Conservation (phyloP, 2,888 invertebrate species). For the Bellardia pandia region DNA sequence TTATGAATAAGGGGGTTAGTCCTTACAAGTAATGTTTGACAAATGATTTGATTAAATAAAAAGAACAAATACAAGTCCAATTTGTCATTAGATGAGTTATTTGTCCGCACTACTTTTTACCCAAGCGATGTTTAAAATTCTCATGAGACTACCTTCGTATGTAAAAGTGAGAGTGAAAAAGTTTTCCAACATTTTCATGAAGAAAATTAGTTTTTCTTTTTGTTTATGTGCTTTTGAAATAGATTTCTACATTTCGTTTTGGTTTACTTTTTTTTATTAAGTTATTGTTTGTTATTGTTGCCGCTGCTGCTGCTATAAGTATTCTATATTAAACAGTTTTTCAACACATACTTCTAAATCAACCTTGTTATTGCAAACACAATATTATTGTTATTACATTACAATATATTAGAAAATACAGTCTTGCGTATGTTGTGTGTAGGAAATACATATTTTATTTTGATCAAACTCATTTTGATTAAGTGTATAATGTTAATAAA, state of each 20-base stretch:
- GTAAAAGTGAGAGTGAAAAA: background rate
- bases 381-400: too few relatives aligned
- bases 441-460: conserved; percentile 24
- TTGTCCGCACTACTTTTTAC: too few relatives aligned
- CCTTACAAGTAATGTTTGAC: too few relatives aligned
- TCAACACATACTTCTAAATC: conserved; percentile 1
- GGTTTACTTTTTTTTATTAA: background rate
- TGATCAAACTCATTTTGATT: conserved; percentile 62
- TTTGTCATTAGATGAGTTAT: too few relatives aligned
- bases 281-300: background rate
- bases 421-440: too few relatives aligned
- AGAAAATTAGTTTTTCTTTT: background rate
- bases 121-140: background rate
- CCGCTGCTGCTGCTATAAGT: background rate
- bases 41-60: too few relatives aligned
- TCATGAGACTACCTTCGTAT: background rate
- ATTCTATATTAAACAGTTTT: conserved; percentile 14
- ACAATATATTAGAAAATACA: too few relatives aligned
- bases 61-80: too few relatives aligned
- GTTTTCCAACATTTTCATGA: background rate
- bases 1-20: too few relatives aligned
- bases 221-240: conserved; percentile 31
- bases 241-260: background rate
- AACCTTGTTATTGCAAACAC: background rate
- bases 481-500: conserved; percentile 62